phyloP scores from a whole-genome alignment of 2,113 vertebrate species.

The Aix galericulata region DNA sequence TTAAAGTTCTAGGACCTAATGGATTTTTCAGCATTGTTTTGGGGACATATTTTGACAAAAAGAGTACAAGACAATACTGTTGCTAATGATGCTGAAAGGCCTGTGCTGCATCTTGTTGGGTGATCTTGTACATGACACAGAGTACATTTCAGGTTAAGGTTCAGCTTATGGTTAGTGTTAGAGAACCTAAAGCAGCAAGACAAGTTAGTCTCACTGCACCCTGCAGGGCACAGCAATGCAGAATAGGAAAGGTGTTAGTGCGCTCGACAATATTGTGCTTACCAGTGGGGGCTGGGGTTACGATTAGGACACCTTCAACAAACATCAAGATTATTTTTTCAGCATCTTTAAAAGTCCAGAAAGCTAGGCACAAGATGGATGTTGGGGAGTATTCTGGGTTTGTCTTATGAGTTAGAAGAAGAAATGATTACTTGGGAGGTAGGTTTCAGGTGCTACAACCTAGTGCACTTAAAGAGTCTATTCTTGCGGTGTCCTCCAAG shows the following conservation, averaged over 20 bases:
- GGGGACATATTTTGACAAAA: not conserved
- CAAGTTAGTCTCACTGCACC: not conserved
- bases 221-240: not conserved
- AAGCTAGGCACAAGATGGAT: not conserved
- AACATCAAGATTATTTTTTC: not conserved
- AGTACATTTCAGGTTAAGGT: not conserved
- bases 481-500: not conserved
- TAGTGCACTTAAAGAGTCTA: not conserved
- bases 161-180: not conserved
- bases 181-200: not conserved
- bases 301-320: not conserved
- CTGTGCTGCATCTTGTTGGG: not conserved
- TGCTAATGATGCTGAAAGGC: not conserved
- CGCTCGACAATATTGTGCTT: not conserved
- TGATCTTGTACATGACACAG: not conserved
- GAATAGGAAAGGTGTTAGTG: not conserved
- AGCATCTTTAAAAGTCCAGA: not conserved
- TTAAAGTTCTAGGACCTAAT: not conserved
- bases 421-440: not conserved
- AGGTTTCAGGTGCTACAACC: not conserved
- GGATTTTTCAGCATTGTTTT: not conserved
- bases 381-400: rapidly evolving
- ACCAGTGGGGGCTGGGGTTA: not conserved
- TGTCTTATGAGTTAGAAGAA: not conserved
- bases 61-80: not conserved